Evolutionary conservation across 2,797 vertebrate species (phyloP).

Genomic region (Smutsia temminckii): DNA sequence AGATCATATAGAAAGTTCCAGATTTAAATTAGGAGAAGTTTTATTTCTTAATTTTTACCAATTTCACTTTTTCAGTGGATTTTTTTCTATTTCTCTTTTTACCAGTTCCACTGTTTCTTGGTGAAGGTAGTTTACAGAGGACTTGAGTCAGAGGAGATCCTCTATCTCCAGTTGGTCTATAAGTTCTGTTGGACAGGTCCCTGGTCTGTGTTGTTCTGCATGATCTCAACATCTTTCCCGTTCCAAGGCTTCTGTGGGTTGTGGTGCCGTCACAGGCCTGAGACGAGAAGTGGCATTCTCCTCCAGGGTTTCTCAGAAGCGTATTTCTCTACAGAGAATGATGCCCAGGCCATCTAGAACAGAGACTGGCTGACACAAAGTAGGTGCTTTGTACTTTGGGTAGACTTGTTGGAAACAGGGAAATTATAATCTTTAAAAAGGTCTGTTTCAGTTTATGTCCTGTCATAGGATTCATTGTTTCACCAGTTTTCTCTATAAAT

Average conservation of each 20-base stretch:
- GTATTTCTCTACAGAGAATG: not conserved
- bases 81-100: not conserved
- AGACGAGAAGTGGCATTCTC: not conserved
- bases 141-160: not conserved
- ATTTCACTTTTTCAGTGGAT: not conserved
- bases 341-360: not conserved
- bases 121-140: not conserved
- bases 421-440: not conserved
- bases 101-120: not conserved
- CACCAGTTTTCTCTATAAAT: not conserved
- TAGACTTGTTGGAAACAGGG: not conserved
- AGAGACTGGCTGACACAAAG: not conserved
- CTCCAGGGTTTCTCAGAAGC: not conserved
- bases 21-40: conserved; percentile 1
- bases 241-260: not conserved
- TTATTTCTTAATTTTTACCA: not conserved
- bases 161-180: not conserved
- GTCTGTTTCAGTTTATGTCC: not conserved
- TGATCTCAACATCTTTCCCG: not conserved
- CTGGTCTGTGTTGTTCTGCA: not conserved
- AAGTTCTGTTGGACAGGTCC: not conserved
- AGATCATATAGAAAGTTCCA: conserved; percentile 21
- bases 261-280: not conserved
- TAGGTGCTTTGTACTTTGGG: not conserved
- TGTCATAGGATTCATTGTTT: not conserved